Evolutionary conservation across 2,113 vertebrate genomes (phyloP), one percentile per base, ranked within the genome.

Genomic region (Hippocampus guttulatus): DNA sequence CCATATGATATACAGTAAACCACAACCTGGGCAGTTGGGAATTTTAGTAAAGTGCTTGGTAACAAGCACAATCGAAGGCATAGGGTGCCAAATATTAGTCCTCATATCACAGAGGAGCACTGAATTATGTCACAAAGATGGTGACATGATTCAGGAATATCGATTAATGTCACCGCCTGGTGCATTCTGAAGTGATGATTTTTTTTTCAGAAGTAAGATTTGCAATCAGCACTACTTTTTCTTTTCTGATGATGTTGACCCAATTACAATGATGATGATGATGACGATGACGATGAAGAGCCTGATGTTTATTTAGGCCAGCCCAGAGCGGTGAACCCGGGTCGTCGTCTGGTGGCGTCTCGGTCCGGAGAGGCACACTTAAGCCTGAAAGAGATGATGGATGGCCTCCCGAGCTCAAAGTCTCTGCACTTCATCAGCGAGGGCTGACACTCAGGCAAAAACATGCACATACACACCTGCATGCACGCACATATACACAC

Each of bases 361-460:
- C 54, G 25, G 64, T 80, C 81, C 80, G 72, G 80, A 80, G 77
- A 78, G 80, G 45, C 82, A 79, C 80, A 85, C 77, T 85, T 88
- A 83, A 76, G 70, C 38, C 64, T 88, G 84, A 82, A 87, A 75
- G 77, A 85, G 76, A 89, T 89, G 88, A 89, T 89, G 85, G 82
- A 89, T 89, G 86, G 75, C 78, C 81, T 80, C 81, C 74, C 77
- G 80, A 83, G 77, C 75, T 58, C 72, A 60, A 61, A 77, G 72
- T 38, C 61, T 77, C 88, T 89, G 86, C 73, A 77, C 80, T 88
- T 76, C 77, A 80, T 89, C 88, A 89, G 72, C 61, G 55, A 33
- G 55, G 70, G 60, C 70, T 77, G 78, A 76, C 75, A 80, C 65
- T 18, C 6, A 40, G 69, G 75, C 38, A 69, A 51, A 76, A 61